These are phyloP conservation scores for Eudemis profundana DNA, from an alignment of 2,888 invertebrate genomes.

Conservation along the genomic window DNA sequence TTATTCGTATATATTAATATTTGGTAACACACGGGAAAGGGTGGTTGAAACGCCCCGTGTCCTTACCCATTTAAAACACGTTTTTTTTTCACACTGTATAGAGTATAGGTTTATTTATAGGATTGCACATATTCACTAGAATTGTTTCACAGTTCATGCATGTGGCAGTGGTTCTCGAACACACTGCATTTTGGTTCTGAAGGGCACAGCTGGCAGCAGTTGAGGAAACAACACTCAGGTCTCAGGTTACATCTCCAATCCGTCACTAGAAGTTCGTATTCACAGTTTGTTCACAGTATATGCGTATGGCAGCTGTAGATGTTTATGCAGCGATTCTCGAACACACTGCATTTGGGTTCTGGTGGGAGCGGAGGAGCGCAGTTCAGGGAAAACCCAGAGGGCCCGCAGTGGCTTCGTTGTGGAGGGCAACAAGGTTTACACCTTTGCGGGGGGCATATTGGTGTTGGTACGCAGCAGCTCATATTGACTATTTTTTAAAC, in stretches of 20 bases:
- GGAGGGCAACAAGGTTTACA: slow-evolving; percentile 46
- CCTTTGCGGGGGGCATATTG: slow-evolving; percentile 23
- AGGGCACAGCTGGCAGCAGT: too few species aligned
- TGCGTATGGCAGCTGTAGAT: slow-evolving; percentile 80
- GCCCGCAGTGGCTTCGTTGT: slow-evolving; percentile 35
- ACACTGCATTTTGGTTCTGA: not conserved
- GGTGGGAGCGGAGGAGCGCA: slow-evolving; percentile 5
- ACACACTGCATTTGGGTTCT: not conserved
- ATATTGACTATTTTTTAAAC: slow-evolving; percentile 17
- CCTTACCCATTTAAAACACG: too few species aligned
- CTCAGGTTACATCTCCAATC: not conserved
- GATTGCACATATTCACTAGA: slow-evolving; percentile 15
- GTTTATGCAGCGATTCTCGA: slow-evolving; percentile 72
- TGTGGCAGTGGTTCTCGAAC: slow-evolving; percentile 66
- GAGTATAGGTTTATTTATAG: too few species aligned
- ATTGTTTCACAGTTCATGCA: slow-evolving; percentile 72
- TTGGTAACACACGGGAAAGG: too few species aligned
- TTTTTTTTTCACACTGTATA: too few species aligned
- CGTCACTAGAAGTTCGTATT: slow-evolving; percentile 19
- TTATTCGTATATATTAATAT: too few species aligned
- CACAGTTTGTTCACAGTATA: slow-evolving; percentile 62
- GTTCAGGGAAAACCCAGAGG: not conserved
- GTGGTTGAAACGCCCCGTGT: too few species aligned
- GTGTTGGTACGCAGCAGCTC: slow-evolving; percentile 1
- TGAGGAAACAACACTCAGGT: not conserved